These are phyloP conservation scores for Leucophenga varia DNA, from an alignment of 1,140 invertebrate species.

Conservation along the genomic window DNA sequence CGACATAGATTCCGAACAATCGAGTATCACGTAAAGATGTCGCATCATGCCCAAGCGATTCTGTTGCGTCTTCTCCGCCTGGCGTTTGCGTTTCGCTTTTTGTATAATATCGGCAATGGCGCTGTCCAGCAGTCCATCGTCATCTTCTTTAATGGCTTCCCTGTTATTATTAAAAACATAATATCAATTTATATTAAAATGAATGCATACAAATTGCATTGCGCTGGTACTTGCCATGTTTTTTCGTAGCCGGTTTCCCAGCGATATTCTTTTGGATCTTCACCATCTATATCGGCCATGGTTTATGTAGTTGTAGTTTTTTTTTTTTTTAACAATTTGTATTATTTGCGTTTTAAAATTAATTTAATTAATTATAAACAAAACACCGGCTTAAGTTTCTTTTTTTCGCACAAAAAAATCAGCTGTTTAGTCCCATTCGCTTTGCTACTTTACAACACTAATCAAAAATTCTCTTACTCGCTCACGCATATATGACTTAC, in stretches of 20 bases:
- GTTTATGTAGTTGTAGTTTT: too few relatives aligned
- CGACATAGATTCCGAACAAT: slow-evolving; percentile 91
- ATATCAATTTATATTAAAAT: slow-evolving; percentile 2
- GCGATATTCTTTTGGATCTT: slow-evolving; percentile 88
- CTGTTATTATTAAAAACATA: slow-evolving; percentile 57
- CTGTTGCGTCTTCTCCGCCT: slow-evolving; percentile 69
- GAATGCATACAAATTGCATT: neutral
- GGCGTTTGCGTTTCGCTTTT: slow-evolving; percentile 79
- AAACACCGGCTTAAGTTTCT: too few relatives aligned
- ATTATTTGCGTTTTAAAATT: too few relatives aligned
- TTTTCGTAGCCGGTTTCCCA: slow-evolving; percentile 98
- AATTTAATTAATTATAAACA: too few relatives aligned
- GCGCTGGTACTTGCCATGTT: slow-evolving; percentile 71
- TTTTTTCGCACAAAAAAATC: too few relatives aligned
- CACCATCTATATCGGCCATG: slow-evolving; percentile 72
- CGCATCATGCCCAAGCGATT: slow-evolving; percentile 93
- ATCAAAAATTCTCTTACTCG: neutral
- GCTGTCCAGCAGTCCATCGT: slow-evolving; percentile 85
- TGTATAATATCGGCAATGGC: slow-evolving; percentile 89
- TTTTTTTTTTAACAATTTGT: too few relatives aligned
- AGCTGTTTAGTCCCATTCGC: too few relatives aligned
- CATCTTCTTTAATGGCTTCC: slow-evolving; percentile 96
- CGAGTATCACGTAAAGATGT: slow-evolving; percentile 88
- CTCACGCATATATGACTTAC: too few relatives aligned
- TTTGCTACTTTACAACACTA: neutral